Conservation (phyloP, 2,888 invertebrate species). For the Pseudoips prasinana region DNA sequence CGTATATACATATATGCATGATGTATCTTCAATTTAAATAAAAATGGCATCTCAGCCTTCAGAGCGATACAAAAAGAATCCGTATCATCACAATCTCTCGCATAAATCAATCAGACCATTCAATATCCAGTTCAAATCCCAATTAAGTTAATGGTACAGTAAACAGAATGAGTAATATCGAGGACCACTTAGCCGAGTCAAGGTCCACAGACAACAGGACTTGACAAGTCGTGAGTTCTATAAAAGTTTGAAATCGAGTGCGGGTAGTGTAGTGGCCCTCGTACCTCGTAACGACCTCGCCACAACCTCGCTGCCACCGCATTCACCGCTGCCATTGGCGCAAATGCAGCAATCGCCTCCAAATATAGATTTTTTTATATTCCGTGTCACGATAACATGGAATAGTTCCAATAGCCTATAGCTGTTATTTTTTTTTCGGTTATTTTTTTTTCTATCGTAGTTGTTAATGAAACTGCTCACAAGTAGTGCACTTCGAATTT, state of each 20-base stretch:
- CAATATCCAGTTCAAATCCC: conserved; percentile 13
- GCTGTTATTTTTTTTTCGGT: conserved; percentile 17
- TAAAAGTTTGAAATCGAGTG: conserved; percentile 39
- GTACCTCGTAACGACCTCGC: conserved; percentile 63
- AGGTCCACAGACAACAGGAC: conserved; percentile 34
- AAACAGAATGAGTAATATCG: conserved; percentile 28
- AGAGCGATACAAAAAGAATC: too few relatives aligned
- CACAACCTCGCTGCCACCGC: conserved; percentile 61
- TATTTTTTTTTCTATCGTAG: conserved; percentile 38
- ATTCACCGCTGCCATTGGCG: conserved; percentile 73
- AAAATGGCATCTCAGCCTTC: too few relatives aligned
- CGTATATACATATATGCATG: too few relatives aligned
- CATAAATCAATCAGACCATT: not conserved
- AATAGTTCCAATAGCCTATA: conserved; percentile 19
- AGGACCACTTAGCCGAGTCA: conserved; percentile 33
- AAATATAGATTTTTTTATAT: conserved; percentile 67
- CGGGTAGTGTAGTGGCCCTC: conserved; percentile 50
- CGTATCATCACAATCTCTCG: too few relatives aligned
- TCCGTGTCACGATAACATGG: conserved; percentile 45
- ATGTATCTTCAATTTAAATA: too few relatives aligned
- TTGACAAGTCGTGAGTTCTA: conserved; percentile 35
- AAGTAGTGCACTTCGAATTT: conserved; percentile 49
- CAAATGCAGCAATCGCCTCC: conserved; percentile 64
- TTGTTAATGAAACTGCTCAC: conserved; percentile 33
- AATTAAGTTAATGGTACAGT: conserved; percentile 22